These are phyloP conservation scores for Trachelipus rathkii DNA, from an alignment of 1,140 invertebrate species.

Conservation along the genomic window DNA sequence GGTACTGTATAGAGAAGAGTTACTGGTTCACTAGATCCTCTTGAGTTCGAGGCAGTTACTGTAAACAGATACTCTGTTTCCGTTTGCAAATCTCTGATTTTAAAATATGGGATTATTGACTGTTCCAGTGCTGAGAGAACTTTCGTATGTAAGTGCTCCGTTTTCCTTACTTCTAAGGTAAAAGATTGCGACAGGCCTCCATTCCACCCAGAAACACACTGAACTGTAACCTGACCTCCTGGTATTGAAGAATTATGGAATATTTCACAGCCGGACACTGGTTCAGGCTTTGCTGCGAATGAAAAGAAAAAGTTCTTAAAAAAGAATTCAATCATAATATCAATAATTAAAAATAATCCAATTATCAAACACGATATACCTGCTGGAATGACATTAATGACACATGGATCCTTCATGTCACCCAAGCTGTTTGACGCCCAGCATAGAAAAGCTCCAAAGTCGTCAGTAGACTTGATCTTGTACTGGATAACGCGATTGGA, in stretches of 20 bases:
- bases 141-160: slow-evolving; percentile 45
- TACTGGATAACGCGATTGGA: slow-evolving; percentile 68
- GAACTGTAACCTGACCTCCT: slow-evolving; percentile 58
- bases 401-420: slow-evolving; percentile 63
- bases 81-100: slow-evolving; percentile 52
- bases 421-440: slow-evolving; percentile 79
- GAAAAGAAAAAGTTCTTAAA: background rate
- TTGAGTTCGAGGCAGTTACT: slow-evolving; percentile 36
- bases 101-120: slow-evolving; percentile 55
- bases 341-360: background rate
- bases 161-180: slow-evolving; percentile 70
- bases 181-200: slow-evolving; percentile 80
- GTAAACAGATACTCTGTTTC: slow-evolving; percentile 37
- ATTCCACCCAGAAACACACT: slow-evolving; percentile 70
- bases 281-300: slow-evolving; percentile 38
- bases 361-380: slow-evolving; percentile 28
- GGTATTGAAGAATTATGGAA: slow-evolving; percentile 70
- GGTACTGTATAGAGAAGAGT: slow-evolving; percentile 36
- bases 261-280: slow-evolving; percentile 53
- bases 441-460: slow-evolving; percentile 70
- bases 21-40: slow-evolving; percentile 35
- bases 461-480: slow-evolving; percentile 59
- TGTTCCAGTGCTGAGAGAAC: slow-evolving; percentile 44
- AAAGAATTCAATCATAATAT: background rate
- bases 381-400: slow-evolving; percentile 78